Evolutionary conservation across 1,140 invertebrate genomes (phyloP), one percentile per base, ranked within the genome.

Genomic region (Scaptomyza hsui): DNA sequence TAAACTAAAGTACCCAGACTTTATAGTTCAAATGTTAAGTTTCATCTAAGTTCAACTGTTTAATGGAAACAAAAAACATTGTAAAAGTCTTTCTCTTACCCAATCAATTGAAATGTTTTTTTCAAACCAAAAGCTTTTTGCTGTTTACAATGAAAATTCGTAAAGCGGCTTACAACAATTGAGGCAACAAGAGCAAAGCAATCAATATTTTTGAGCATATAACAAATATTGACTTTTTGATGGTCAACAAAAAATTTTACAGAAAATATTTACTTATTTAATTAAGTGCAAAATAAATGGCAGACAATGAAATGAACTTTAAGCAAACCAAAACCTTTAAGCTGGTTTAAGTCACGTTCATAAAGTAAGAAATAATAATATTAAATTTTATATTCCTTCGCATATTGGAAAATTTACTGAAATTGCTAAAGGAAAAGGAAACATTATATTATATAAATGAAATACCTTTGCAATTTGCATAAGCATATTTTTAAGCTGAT

Each of bases 1-100:
- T 71, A 65, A 65, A 56, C 13, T n/a, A 37, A 65, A 57, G 26
- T 57, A 45, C 12, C 12, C 6, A 37, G 1, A 37, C 44, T 35
- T 63, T 32, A 24, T 24, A 32, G 21, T 3, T 12, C 7, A 26
- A 35, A 39, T 18, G 35, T 21, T 24, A 24, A 55, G 39, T 55
- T 39, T 24, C 52, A 39, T 4, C 18, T 39, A 1, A 13, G 18
- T 6, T n/a, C 9, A 29, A 21, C 15, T 56, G 12, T 56, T 56
- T 26, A 24, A 13, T 41, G 4, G 18, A n/a, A n/a, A 4, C 19
- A 10, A 24, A 21, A 45, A 37, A n/a, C 35, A 39, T 9, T 7
- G 1, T n/a, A 13, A 32, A 37, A 32, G 2, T 26, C 13, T 47
- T 5, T 39, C 29, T 26, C 12, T 26, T 26, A 21, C 13, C 6